Evolutionary conservation across 2,797 vertebrate species (phyloP).

Genomic region (Propithecus deckenii): DNA sequence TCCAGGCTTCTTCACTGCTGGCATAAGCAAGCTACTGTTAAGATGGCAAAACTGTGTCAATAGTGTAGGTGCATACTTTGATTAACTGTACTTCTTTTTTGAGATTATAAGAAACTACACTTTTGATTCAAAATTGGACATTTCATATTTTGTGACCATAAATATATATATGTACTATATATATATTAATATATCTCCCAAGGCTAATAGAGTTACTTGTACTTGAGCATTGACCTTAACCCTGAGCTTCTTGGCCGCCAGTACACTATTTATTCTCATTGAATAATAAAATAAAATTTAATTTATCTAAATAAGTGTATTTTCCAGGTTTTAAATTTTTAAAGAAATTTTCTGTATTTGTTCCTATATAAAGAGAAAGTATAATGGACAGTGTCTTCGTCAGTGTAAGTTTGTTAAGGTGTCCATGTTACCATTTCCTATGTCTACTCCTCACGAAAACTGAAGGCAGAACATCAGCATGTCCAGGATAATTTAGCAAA

Average conservation of each 20-base stretch:
- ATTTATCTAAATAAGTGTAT: background rate
- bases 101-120: too few relatives aligned
- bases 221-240: background rate
- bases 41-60: too few relatives aligned
- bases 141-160: too few relatives aligned
- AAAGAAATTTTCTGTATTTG: background rate
- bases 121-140: too few relatives aligned
- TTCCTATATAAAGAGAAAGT: conserved; percentile 11
- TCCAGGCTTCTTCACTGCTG: too few relatives aligned
- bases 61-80: too few relatives aligned
- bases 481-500: background rate
- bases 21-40: too few relatives aligned
- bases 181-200: background rate
- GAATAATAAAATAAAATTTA: conserved; percentile 3
- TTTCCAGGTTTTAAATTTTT: conserved; percentile 17
- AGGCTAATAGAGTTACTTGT: background rate
- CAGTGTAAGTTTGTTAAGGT: background rate
- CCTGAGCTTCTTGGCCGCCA: background rate
- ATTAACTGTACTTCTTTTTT: too few relatives aligned
- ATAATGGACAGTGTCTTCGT: background rate
- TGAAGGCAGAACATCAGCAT: background rate
- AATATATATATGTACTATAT: too few relatives aligned
- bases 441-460: background rate
- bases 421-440: background rate
- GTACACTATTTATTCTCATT: background rate